Evolutionary conservation across 2,113 vertebrate species (phyloP).

Genomic region (Numida meleagris): DNA sequence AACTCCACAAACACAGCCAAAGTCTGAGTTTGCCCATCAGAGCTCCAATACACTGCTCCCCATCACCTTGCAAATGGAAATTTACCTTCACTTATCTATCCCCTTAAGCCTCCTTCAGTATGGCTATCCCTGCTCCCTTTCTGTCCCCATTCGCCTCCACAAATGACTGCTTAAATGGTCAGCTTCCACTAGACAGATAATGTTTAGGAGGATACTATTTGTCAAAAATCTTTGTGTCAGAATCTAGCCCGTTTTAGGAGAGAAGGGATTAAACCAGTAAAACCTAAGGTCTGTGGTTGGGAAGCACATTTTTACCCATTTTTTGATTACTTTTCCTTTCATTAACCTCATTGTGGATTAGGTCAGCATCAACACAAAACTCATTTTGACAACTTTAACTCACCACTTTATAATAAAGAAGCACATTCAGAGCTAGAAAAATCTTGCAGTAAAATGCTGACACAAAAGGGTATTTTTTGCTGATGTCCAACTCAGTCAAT

Average conservation of each 20-base stretch:
- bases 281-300: neutral
- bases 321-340: neutral
- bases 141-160: neutral
- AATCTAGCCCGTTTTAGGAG: neutral
- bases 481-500: neutral
- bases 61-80: neutral
- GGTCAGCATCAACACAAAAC: neutral
- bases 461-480: neutral
- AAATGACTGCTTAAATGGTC: neutral
- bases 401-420: neutral
- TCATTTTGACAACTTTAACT: neutral
- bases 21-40: neutral
- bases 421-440: neutral
- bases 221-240: neutral
- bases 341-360: neutral
- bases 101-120: neutral
- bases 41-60: neutral
- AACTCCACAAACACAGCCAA: neutral
- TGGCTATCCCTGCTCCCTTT: neutral
- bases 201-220: neutral
- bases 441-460: neutral
- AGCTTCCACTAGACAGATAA: neutral
- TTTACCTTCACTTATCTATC: neutral
- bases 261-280: neutral
- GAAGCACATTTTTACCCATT: neutral